Percentiles rank a stretch among this genome's conserved stretches.
These are phyloP conservation scores for Plutella xylostella DNA, from an alignment of 2,888 invertebrate species.

Conservation along the genomic window DNA sequence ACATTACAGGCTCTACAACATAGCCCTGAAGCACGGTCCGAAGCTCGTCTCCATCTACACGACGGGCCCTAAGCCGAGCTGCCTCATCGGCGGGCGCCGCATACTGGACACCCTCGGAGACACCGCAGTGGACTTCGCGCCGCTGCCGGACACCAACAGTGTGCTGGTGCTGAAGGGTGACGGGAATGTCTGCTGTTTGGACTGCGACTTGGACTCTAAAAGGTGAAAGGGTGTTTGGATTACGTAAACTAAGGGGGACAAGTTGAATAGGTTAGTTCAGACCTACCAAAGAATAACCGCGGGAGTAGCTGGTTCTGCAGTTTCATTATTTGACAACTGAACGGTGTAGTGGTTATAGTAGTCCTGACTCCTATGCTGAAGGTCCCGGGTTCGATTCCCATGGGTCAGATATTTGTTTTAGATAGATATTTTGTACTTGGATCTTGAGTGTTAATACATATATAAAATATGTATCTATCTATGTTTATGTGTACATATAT, in stretches of 20 bases:
- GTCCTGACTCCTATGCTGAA: too few species aligned
- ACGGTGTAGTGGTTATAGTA: too few species aligned
- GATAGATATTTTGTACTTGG: too few species aligned
- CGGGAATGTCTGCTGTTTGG: slow-evolving; percentile 80
- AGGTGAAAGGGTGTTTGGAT: too few species aligned
- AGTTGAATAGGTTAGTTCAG: too few species aligned
- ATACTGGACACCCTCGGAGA: slow-evolving; percentile 79
- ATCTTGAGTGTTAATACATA: too few species aligned
- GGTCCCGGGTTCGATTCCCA: too few species aligned
- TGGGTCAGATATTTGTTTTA: too few species aligned
- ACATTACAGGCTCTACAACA: slow-evolving; percentile 65
- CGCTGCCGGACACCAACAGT: slow-evolving; percentile 35
- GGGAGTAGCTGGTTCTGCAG: not conserved
- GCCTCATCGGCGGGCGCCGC: slow-evolving; percentile 52
- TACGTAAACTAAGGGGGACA: too few species aligned
- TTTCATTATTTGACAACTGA: too few species aligned
- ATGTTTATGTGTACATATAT: too few species aligned
- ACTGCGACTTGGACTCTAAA: slow-evolving; percentile 38
- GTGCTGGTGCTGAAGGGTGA: slow-evolving; percentile 85
- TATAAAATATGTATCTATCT: too few species aligned
- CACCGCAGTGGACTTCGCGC: slow-evolving; percentile 86
- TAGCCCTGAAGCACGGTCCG: slow-evolving; percentile 46
- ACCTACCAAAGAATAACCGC: not conserved
- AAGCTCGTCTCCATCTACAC: slow-evolving; percentile 44
- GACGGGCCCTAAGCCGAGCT: slow-evolving; percentile 50